phyloP scores from a whole-genome alignment of 2,113 vertebrate genomes.

The Uropsilus gracilis region DNA sequence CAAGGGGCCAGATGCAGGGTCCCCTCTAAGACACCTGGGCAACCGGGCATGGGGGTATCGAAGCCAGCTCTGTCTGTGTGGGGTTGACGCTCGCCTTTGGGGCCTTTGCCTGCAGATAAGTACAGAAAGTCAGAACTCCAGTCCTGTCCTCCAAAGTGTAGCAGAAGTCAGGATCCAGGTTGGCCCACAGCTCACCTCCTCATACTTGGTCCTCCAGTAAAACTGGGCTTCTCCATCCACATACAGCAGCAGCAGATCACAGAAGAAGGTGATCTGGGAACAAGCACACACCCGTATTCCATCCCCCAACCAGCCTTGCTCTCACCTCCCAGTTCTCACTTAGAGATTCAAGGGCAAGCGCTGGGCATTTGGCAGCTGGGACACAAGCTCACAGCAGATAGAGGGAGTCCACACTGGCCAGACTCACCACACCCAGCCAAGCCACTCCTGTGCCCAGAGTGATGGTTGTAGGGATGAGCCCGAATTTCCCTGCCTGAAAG shows the following conservation, averaged over 20 bases:
- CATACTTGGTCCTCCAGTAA: slow-evolving; percentile 86
- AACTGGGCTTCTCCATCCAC: slow-evolving; percentile 84
- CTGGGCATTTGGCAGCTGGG: accelerated
- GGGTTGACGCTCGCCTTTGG: background rate
- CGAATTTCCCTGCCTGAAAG: slow-evolving; percentile 86
- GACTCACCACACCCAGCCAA: slow-evolving; percentile 85
- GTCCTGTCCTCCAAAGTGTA: background rate
- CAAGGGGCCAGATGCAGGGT: background rate
- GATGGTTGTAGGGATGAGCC: slow-evolving; percentile 81
- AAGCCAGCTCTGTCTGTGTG: background rate
- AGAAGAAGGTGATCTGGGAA: slow-evolving; percentile 84
- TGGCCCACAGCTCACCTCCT: slow-evolving; percentile 79
- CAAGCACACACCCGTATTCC: background rate
- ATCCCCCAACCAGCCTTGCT: background rate
- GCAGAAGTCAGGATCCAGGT: background rate
- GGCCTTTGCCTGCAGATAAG: slow-evolving; percentile 64
- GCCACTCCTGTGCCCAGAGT: slow-evolving; percentile 81
- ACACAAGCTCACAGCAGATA: accelerated
- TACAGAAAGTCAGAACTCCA: background rate
- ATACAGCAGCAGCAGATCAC: slow-evolving; percentile 87
- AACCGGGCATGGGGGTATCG: accelerated
- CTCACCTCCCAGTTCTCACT: background rate
- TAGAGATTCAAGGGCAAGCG: background rate
- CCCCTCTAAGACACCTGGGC: background rate
- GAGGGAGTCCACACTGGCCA: accelerated